Base-by-base conservation (phyloP, 2,113 vertebrate species). In the Thalassoma bifasciatum region DNA sequence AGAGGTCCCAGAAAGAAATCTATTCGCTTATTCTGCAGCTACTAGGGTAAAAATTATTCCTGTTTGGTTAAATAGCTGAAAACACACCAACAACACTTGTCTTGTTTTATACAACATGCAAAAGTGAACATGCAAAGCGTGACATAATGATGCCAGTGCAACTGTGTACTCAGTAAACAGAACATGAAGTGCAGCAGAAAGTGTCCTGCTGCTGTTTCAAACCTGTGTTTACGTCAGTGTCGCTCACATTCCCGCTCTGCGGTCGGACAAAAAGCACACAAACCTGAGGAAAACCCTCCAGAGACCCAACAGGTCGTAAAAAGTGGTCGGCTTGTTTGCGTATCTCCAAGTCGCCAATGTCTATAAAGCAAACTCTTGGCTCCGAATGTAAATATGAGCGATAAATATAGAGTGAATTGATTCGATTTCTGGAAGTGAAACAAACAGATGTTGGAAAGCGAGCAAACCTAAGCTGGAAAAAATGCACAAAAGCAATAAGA, bases 221-320 rank as follows among this genome's bases (percentile, higher is more conserved):
- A 76, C 77, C 72, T 23, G 38, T 70, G 87, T 89, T 88, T 89
- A 85, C 75, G 75, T 34, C 77, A 77, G 72, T 70, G 79, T 47
- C 66, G 60, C 72, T 87, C 81, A 70, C 65, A 0, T 84, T 86
- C 85, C 73, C 82, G 86, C 69, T 59, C 77, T 57, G 71, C 8
- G 69, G 80, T 78, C 13, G 14, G 53, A 73, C 66, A 1, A 3
- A 86, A 81, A 81, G 87, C 66, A 64, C 71, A 81, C 13, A 57
- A 73, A 88, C 74, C 81, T 75, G 83, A 77, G 72, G 62, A 6
- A 79, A 78, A 9, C 9, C 38, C 23, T 58, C 75, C 59, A 65
- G 49, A 76, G 74, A 79, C 75, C 22, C 67, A 56, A 70, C 12
- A 36, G 58, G 63, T 49, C 46, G 30, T 49, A 60, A 75, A 11